Percentiles rank a stretch among this genome's conserved stretches.
Conservation (phyloP, 2,113 vertebrate genomes). For the Aspidoscelis tigris region DNA sequence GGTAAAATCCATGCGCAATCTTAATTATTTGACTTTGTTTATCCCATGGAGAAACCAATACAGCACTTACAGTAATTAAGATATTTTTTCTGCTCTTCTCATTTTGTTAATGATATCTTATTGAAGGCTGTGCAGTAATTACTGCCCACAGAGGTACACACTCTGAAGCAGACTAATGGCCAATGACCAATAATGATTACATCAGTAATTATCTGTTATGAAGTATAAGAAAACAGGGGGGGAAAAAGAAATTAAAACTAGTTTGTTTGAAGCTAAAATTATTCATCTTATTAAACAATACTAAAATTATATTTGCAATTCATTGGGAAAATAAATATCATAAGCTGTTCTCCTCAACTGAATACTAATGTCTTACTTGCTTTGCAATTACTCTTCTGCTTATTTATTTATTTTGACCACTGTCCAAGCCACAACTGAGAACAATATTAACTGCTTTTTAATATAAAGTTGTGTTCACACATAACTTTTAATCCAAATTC, state of each 20-base stretch:
- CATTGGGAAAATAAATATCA: constrained; percentile 42
- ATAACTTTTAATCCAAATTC: no score
- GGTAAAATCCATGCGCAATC: constrained; percentile 71
- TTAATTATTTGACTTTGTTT: constrained; percentile 74
- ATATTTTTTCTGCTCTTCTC: constrained; percentile 78
- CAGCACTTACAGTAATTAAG: constrained; percentile 80
- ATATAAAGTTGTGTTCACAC: no score
- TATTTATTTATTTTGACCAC: constrained; percentile 20
- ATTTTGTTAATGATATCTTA: constrained; percentile 83
- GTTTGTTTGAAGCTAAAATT: constrained; percentile 64
- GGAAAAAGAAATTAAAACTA: constrained; percentile 65
- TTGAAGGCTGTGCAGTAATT: constrained; percentile 78
- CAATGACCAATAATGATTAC: constrained; percentile 82
- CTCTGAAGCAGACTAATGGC: constrained; percentile 81
- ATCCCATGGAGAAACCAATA: constrained; percentile 72
- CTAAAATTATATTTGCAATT: constrained; percentile 57
- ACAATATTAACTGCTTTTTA: background rate
- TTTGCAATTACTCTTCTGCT: constrained; percentile 44
- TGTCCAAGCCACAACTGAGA: background rate
- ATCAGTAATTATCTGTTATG: constrained; percentile 76
- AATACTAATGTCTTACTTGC: constrained; percentile 29
- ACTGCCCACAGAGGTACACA: constrained; percentile 79
- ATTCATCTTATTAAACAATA: constrained; percentile 55
- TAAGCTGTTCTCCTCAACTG: constrained; percentile 40
- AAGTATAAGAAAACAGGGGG: constrained; percentile 65